A percentile compares a stretch with the other conserved stretches of the same genome.
phyloP scores from a whole-genome alignment of 2,888 invertebrate genomes.

The Eristalinus aeneus region DNA sequence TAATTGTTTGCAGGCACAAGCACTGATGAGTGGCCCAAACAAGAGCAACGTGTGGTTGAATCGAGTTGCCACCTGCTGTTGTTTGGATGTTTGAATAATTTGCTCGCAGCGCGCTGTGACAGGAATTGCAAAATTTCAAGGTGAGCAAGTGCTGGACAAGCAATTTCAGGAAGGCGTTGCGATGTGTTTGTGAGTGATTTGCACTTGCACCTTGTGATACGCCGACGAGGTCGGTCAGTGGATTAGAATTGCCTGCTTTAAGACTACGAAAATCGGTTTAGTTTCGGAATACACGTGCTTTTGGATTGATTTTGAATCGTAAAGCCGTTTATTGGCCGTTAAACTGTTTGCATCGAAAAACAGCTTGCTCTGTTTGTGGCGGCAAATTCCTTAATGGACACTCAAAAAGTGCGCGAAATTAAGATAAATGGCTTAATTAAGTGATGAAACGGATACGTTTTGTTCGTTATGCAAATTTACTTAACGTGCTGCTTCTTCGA shows the following conservation, averaged over 20 bases:
- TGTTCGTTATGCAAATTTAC: neutral
- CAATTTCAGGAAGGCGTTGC: constrained; percentile 13
- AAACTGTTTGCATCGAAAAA: neutral
- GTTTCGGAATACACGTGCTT: neutral
- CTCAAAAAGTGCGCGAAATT: neutral
- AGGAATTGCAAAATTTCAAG: constrained; percentile 22
- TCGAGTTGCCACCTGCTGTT: neutral
- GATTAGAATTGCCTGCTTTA: neutral
- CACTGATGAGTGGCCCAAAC: neutral
- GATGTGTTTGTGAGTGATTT: neutral
- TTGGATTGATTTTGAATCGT: neutral
- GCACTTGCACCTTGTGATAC: neutral
- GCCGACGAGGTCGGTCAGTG: neutral
- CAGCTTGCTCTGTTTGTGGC: neutral
- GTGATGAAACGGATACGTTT: neutral
- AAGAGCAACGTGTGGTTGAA: neutral
- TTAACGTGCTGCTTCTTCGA: neutral
- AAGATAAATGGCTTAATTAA: neutral
- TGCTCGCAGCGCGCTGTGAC: neutral
- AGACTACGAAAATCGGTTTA: neutral
- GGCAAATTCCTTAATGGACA: neutral
- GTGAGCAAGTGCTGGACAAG: neutral
- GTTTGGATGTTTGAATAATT: constrained; percentile 11
- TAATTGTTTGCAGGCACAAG: neutral
- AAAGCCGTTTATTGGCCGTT: neutral